phyloP scores from a whole-genome alignment of 2,113 vertebrate species.

The Ochotona princeps region DNA sequence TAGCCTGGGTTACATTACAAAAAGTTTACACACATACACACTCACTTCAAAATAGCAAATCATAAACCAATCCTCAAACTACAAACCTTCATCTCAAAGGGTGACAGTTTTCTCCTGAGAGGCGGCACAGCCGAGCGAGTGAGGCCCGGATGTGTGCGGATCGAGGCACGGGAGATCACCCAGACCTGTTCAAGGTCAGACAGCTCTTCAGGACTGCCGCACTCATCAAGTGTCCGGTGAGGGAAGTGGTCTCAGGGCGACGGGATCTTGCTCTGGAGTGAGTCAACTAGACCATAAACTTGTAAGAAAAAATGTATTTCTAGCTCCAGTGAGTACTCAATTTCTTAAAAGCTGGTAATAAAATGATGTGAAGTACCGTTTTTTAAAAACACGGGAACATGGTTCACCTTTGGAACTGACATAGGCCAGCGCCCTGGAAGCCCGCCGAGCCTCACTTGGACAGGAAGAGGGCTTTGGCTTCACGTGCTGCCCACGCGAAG shows the following conservation, averaged over 20 bases:
- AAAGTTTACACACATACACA: slow-evolving; percentile 20
- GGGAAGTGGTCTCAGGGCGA: slow-evolving; percentile 19
- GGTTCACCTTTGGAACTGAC: slow-evolving; percentile 35
- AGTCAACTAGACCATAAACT: slow-evolving; percentile 37
- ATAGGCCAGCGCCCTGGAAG: neutral
- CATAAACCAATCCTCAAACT: neutral
- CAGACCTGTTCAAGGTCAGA: slow-evolving; percentile 11
- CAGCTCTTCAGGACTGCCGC: slow-evolving; percentile 6
- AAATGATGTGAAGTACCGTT: slow-evolving; percentile 11
- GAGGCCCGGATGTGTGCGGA: slow-evolving; percentile 26
- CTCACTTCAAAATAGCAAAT: neutral
- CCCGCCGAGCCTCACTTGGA: neutral
- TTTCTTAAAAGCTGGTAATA: slow-evolving; percentile 50
- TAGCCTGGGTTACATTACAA: slow-evolving; percentile 31
- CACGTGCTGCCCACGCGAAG: slow-evolving; percentile 7
- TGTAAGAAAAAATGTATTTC: slow-evolving; percentile 37
- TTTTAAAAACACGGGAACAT: slow-evolving; percentile 53
- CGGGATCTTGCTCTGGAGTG: slow-evolving; percentile 48
- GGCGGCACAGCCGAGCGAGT: slow-evolving; percentile 46
- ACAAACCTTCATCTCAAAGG: neutral
- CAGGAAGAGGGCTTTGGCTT: neutral
- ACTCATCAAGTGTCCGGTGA: slow-evolving; percentile 1
- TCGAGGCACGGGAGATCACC: slow-evolving; percentile 47
- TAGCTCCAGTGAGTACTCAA: slow-evolving; percentile 28
- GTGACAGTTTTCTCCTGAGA: slow-evolving; percentile 62